Evolutionary conservation across 2,797 vertebrate genomes (phyloP).

Genomic region (Crax fasciolata): DNA sequence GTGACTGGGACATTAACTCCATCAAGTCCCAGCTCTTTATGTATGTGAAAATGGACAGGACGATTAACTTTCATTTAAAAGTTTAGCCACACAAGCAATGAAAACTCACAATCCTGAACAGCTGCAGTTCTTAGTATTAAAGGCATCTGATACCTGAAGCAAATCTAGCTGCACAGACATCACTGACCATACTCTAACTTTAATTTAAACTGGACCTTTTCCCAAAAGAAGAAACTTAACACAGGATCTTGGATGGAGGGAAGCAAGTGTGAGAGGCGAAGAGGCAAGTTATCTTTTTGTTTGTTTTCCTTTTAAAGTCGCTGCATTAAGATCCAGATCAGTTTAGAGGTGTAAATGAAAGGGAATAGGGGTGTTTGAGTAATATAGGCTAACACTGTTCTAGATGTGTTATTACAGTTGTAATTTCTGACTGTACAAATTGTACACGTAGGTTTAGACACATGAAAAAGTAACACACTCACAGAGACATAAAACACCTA

Average conservation of each 20-base stretch:
- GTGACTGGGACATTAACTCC: background rate
- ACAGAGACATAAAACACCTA: constrained; percentile 81
- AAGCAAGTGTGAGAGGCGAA: constrained; percentile 57
- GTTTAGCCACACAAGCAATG: constrained; percentile 47
- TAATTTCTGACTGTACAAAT: constrained; percentile 76
- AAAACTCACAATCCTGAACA: constrained; percentile 23
- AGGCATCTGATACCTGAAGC: constrained; percentile 58
- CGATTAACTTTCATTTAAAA: background rate
- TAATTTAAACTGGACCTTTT: constrained; percentile 44
- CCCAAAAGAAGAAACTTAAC: constrained; percentile 20
- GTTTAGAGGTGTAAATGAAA: constrained; percentile 59
- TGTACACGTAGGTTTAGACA: constrained; percentile 76
- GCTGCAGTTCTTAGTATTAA: constrained; percentile 27
- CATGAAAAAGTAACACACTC: constrained; percentile 79
- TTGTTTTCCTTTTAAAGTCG: constrained; percentile 49
- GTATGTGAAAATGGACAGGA: background rate
- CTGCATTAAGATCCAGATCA: constrained; percentile 66
- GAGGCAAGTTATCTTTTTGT: constrained; percentile 20
- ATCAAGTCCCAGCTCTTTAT: background rate
- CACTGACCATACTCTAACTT: constrained; percentile 23
- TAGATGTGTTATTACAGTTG: constrained; percentile 78
- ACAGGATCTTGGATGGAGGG: constrained; percentile 12
- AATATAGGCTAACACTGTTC: constrained; percentile 82
- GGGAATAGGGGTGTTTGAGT: constrained; percentile 61
- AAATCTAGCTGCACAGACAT: constrained; percentile 55